Percentiles rank a stretch among this genome's conserved stretches.
These are phyloP conservation scores for Pseudopleuronectes americanus DNA, from an alignment of 2,797 vertebrate genomes.

Conservation along the genomic window DNA sequence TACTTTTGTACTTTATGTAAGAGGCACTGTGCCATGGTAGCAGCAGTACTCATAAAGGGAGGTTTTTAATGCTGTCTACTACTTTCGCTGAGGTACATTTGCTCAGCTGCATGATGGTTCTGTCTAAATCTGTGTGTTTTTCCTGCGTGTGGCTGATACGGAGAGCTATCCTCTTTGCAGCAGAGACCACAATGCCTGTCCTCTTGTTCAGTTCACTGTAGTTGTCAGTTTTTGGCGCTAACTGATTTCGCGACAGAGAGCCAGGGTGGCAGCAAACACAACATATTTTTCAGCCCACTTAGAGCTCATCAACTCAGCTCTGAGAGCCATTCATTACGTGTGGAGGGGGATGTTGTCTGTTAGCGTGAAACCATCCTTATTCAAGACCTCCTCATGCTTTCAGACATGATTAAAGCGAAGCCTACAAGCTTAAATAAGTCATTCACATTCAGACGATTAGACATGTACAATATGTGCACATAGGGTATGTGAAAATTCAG, in stretches of 20 bases:
- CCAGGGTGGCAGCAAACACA: slow-evolving; percentile 38
- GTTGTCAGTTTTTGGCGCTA: slow-evolving; percentile 23
- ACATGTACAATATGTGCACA: neutral
- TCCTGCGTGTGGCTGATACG: slow-evolving; percentile 34
- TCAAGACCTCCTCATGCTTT: slow-evolving; percentile 4
- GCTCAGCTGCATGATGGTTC: slow-evolving; percentile 37
- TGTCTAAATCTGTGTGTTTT: slow-evolving; percentile 34
- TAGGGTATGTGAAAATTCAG: too few relatives aligned
- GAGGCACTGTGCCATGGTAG: neutral
- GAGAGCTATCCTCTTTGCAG: slow-evolving; percentile 31
- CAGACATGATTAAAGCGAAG: slow-evolving; percentile 1
- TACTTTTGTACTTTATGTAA: neutral
- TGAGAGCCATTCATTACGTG: slow-evolving; percentile 36
- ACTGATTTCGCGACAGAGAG: slow-evolving; percentile 20
- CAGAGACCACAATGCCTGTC: slow-evolving; percentile 23
- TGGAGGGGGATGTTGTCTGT: slow-evolving; percentile 24
- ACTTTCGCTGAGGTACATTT: slow-evolving; percentile 1
- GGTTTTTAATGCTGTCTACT: slow-evolving; percentile 2
- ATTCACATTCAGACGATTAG: slow-evolving; percentile 4
- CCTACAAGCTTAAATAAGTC: neutral
- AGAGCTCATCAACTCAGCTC: slow-evolving; percentile 28
- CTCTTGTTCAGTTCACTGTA: slow-evolving; percentile 14
- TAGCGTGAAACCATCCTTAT: slow-evolving; percentile 18
- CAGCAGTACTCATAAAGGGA: neutral
- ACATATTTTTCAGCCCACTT: slow-evolving; percentile 35